Percentiles rank a stretch among this genome's conserved stretches.
Evolutionary conservation across 2,113 vertebrate species (phyloP).

Genomic region (Mustelus asterias): DNA sequence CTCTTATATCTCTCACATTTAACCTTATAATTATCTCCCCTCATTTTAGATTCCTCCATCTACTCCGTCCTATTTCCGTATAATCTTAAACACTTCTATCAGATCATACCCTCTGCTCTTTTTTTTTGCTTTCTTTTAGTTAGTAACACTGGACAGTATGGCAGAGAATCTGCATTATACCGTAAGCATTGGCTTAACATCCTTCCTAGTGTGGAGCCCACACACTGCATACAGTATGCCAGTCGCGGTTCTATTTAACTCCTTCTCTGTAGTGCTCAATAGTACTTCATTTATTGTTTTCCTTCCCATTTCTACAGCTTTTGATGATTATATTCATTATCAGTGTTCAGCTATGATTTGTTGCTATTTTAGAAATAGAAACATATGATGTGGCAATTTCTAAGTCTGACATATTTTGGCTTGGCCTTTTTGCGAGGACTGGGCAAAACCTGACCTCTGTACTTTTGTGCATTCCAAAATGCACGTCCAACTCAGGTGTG

Average conservation of each 20-base stretch:
- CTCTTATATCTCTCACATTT: not conserved
- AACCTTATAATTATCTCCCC: not conserved
- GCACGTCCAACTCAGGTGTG: too few species aligned
- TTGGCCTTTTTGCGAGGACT: too few species aligned
- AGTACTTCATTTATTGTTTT: not conserved
- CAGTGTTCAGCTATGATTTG: not conserved
- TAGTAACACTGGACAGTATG: not conserved
- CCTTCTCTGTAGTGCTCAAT: not conserved
- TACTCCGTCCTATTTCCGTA: not conserved
- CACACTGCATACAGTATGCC: not conserved
- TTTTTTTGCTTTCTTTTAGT: not conserved
- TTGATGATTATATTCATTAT: not conserved
- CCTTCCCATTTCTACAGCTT: not conserved
- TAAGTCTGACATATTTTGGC: not conserved
- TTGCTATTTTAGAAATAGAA: not conserved
- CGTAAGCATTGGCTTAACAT: not conserved
- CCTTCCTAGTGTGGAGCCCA: not conserved
- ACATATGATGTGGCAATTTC: not conserved
- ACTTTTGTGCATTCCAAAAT: too few species aligned
- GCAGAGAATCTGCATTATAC: not conserved
- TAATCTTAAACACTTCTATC: not conserved
- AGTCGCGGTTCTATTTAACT: not conserved
- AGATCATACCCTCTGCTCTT: not conserved
- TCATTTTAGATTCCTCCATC: not conserved
- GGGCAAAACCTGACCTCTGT: too few species aligned